Base-by-base conservation (phyloP, 2,113 vertebrate genomes). In the Percopsis transmontana region DNA sequence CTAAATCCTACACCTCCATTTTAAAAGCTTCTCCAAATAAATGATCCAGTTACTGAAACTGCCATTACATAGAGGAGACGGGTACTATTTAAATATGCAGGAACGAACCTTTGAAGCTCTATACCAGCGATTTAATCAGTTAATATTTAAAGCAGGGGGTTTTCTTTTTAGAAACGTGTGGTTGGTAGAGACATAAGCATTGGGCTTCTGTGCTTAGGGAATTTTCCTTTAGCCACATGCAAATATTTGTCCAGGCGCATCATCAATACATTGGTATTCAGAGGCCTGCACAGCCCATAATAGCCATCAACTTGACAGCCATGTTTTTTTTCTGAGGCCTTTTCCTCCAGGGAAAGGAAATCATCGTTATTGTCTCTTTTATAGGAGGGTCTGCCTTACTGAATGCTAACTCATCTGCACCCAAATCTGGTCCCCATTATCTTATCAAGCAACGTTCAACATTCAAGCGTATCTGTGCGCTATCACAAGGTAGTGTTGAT, bases 71-170 rank as follows among this genome's bases (percentile, higher is more conserved):
- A 42, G 16, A 62, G 21, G 50, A 61, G 45, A 61, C 48, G 76
- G 60, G 64, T 40, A 48, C 40, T 55, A 68, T 78, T 88, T 68
- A 84, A 85, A 85, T 84, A 87, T 88, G 82, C 76, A 87, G 57
- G 63, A 82, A 15, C 21, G 72, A 83, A 81, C 60, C 75, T 88
- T 88, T 88, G 76, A 89, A 90, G 87, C 76, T 83, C 76, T 78
- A 59, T 67, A 79, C 62, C 27, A 33, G 56, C 77, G 81, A 72
- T 88, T 89, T 77, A 89, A 87, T 82, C 76, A 80, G 72, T 78
- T 88, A 84, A 86, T 85, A 88, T 89, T 87, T 86, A 88, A 87
- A 88, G 84, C 79, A 72, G 68, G 59, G 73, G 70, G n/a, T n/a
- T n/a, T 74, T 73, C 87, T 87, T 72, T 81, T 85, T 76, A 74